Percentiles rank a stretch among this genome's conserved stretches.
phyloP scores from a whole-genome alignment of 2,797 vertebrate genomes.

The Otus scops region DNA sequence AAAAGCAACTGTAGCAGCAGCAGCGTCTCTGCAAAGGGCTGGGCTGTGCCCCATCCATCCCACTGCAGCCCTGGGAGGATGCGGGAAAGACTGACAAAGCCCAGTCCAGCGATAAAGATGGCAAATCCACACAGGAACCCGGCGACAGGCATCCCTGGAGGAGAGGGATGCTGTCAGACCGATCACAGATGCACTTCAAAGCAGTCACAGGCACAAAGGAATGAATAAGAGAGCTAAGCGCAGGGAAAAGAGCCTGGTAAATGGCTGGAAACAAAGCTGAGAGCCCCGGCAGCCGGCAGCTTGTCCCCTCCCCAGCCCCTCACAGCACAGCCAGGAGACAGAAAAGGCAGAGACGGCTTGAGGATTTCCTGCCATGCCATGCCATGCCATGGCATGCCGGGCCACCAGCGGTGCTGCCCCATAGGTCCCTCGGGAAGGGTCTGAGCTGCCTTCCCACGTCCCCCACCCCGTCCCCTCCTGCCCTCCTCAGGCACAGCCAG shows the following conservation, averaged over 20 bases:
- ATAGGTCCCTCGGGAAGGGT: accelerated
- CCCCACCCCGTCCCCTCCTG: neutral
- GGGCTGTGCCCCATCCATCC: neutral
- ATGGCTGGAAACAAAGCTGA: neutral
- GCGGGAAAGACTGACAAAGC: neutral
- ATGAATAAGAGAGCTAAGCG: neutral
- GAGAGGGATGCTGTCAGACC: neutral
- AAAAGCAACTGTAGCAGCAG: neutral
- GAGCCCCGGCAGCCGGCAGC: neutral
- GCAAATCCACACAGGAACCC: neutral
- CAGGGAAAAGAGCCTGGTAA: neutral
- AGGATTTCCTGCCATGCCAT: neutral
- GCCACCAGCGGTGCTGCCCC: neutral
- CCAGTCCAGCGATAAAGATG: neutral
- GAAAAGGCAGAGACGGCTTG: neutral
- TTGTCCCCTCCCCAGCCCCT: neutral
- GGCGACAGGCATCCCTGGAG: neutral
- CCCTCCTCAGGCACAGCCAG: neutral
- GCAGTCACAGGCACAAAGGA: constrained; percentile 12
- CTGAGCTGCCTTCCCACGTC: neutral
- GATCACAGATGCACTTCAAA: neutral
- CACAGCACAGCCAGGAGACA: accelerated
- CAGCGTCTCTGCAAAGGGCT: neutral
- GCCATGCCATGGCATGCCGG: accelerated
- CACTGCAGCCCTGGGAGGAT: neutral